Evolutionary conservation across 2,797 vertebrate species (phyloP).

Genomic region (Chelidonichthys spinosus): DNA sequence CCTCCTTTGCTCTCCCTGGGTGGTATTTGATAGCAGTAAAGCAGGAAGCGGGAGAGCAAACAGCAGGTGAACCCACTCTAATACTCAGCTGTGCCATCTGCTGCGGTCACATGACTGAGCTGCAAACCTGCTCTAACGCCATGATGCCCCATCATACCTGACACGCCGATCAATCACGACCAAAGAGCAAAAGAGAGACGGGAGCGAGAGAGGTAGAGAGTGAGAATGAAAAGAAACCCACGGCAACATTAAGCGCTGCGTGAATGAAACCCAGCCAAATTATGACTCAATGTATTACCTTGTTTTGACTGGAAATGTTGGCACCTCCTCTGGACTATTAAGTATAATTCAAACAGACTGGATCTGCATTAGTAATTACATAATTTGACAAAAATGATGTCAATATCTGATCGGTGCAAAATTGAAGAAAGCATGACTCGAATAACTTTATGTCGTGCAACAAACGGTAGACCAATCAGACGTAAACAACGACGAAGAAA

Average conservation of each 20-base stretch:
- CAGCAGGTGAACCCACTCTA: constrained; percentile 88
- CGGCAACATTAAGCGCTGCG: constrained; percentile 9
- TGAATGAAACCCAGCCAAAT: constrained; percentile 26
- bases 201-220: constrained; percentile 21
- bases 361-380: constrained; percentile 2
- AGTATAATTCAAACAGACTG: not conserved
- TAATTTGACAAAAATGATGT: not conserved
- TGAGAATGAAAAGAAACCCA: constrained; percentile 26
- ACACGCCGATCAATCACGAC: constrained; percentile 94
- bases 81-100: constrained; percentile 92
- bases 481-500: constrained; percentile 19
- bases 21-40: constrained; percentile 80
- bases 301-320: constrained; percentile 35
- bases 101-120: constrained; percentile 86
- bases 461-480: constrained; percentile 25
- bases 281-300: constrained; percentile 30
- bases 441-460: not conserved
- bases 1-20: constrained; percentile 66
- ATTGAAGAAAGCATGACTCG: not conserved
- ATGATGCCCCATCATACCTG: constrained; percentile 93
- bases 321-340: constrained; percentile 18
- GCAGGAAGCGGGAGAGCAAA: constrained; percentile 87
- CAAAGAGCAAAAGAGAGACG: constrained; percentile 65
- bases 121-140: constrained; percentile 85
- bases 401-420: constrained; percentile 4